Base-by-base conservation (phyloP, 1,140 invertebrate species). In the Cyphomyrmex costatus region DNA sequence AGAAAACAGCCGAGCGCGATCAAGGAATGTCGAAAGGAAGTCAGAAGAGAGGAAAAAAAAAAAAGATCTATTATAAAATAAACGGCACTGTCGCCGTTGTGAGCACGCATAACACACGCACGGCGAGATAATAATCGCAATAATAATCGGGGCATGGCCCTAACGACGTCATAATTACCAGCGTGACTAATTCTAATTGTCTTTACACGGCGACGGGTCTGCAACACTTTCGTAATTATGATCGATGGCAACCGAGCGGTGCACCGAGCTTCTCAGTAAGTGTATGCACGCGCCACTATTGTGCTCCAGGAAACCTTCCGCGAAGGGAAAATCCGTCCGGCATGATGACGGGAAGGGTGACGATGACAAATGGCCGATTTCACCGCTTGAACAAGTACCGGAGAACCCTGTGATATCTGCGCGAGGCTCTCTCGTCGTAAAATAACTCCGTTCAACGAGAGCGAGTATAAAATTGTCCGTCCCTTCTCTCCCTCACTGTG, bases 211-310 rank as follows among this genome's bases (percentile, higher is more conserved):
- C 65, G 70, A 85, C 86, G 51, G 51, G 61, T 60, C 53, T 63
- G 77, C 85, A 89, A 84, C 36, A 71, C 46, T 36, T 88, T 88
- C 86, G 80, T 89, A 91, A 91, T 91, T 91, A 88, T 89, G 86
- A 91, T 91, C 73, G 86, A 89, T 87, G 78, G 77, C 56, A 74
- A 61, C 42, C 14, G 24, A 24, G 19, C 53, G 74, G 86, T 33
- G 66, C 27, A 66, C 42, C 27, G 46, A 56, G 42, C 33, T 16
- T 49, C 30, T 49, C 70, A 19, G 36, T 76, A 70, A 76, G 42
- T 73, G 65, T 77, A 70, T 86, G 83, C 78, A 68, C 73, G 73
- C 65, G 71, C 49, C 79, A 30, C 71, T 78, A 82, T 86, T 80
- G 76, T 63, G 76, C 77, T 33, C 65, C 36, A 33, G 71, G 73